Evolutionary conservation across 2,888 invertebrate species (phyloP), one percentile per base, ranked within the genome.

Genomic region (Pseudoips prasinana): DNA sequence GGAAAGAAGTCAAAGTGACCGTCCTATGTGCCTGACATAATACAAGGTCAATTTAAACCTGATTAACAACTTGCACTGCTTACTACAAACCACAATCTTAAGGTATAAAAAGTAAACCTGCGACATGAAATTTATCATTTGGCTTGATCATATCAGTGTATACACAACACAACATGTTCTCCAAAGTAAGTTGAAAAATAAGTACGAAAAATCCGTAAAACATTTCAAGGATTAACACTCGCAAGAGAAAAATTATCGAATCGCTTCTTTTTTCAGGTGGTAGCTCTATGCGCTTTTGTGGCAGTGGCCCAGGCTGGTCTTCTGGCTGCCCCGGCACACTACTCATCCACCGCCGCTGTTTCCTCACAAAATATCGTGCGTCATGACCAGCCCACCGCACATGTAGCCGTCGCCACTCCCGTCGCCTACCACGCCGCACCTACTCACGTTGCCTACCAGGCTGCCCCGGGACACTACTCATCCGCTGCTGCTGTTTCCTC

Each of bases 241-340:
- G n/a, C n/a, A n/a, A n/a, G n/a, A 8, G 57, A 58, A 46, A 66
- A 66, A n/a, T 60, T 58, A 35, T 48, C 58, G 33, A 62, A 61
- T 39, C 46, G 61, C 69, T 25, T 63, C 61, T n/a, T 20, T 7
- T 46, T 51, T 3, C 47, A 68, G 69, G 32, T 52, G n/a, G 33
- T 52, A 22, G 33, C 46, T 33, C 45, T 73, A 8, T 71, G 63
- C 39, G 65, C 66, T 24, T 38, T 69, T 10, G 59, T 66, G 49
- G 66, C n/a, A n/a, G n/a, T n/a, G n/a, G n/a, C n/a, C n/a, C n/a
- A n/a, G n/a, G n/a, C n/a, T n/a, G n/a, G n/a, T n/a, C n/a, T n/a
- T n/a, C n/a, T n/a, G n/a, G n/a, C n/a, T n/a, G n/a, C n/a, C n/a
- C n/a, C n/a, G n/a, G n/a, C n/a, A n/a, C n/a, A n/a, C n/a, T n/a